These are phyloP conservation scores for Gobio occitaniae DNA, from an alignment of 2,797 vertebrate genomes.

Conservation along the genomic window DNA sequence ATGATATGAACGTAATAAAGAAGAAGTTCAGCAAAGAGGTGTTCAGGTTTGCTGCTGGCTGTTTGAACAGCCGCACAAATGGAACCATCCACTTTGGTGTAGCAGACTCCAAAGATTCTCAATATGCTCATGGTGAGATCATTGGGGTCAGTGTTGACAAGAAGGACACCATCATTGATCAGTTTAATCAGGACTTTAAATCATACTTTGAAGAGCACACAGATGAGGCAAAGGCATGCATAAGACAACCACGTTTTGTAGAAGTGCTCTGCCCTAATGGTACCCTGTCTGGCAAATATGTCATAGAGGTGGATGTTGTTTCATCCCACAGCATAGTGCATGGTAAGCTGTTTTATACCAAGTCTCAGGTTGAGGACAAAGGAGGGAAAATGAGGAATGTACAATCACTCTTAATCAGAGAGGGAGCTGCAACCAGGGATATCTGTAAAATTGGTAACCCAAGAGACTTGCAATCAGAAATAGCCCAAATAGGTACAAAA, in stretches of 20 bases:
- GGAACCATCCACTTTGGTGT: constrained; percentile 81
- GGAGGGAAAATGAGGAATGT: constrained; percentile 65
- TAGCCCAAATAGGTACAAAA: background rate
- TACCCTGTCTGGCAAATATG: constrained; percentile 66
- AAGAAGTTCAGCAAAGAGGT: constrained; percentile 77
- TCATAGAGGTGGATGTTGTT: constrained; percentile 78
- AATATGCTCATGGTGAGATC: constrained; percentile 69
- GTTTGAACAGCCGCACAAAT: constrained; percentile 78
- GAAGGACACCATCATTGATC: constrained; percentile 63
- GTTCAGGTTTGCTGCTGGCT: constrained; percentile 78
- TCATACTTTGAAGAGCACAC: constrained; percentile 67
- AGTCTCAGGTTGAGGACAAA: constrained; percentile 25
- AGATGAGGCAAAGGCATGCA: constrained; percentile 65
- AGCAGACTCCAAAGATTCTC: constrained; percentile 58
- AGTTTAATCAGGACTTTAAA: constrained; percentile 63
- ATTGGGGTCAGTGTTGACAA: constrained; percentile 66
- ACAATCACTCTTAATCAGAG: constrained; percentile 67
- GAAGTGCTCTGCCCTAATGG: constrained; percentile 69
- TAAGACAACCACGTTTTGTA: constrained; percentile 76
- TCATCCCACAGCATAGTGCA: constrained; percentile 67
- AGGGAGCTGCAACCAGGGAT: constrained; percentile 70
- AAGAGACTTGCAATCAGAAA: constrained; percentile 23
- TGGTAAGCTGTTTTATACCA: constrained; percentile 65
- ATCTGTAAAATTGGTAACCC: constrained; percentile 55
- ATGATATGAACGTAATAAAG: constrained; percentile 66